Percentiles rank a stretch among this genome's conserved stretches.
These are phyloP conservation scores for Corapipo altera DNA, from an alignment of 2,113 vertebrate species.

Conservation along the genomic window DNA sequence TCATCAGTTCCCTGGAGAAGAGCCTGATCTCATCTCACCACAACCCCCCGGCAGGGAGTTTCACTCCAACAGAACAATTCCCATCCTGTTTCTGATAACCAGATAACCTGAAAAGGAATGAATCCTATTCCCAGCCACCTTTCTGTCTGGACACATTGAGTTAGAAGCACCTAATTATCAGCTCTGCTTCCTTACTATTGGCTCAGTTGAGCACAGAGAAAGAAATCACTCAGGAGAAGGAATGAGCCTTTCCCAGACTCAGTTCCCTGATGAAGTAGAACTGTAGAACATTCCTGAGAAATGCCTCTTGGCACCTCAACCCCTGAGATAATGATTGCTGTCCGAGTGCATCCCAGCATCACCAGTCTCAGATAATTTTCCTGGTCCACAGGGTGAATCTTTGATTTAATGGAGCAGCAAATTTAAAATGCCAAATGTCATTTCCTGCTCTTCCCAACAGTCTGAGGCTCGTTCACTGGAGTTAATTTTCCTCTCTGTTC, in stretches of 20 bases:
- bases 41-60: neutral
- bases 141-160: neutral
- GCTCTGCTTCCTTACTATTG: neutral
- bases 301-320: neutral
- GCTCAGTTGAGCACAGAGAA: neutral
- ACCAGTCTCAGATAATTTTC: neutral
- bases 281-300: neutral
- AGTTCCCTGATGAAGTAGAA: neutral
- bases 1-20: neutral
- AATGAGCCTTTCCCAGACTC: neutral
- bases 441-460: neutral
- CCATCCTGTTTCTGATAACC: neutral
- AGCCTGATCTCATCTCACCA: neutral
- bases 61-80: neutral
- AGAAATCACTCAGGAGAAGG: neutral
- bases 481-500: neutral
- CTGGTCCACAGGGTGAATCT: neutral
- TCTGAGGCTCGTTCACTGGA: neutral
- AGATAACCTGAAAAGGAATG: neutral
- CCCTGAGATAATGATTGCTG: neutral
- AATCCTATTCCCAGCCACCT: neutral
- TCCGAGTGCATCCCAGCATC: neutral
- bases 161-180: neutral
- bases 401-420: conserved; percentile 18
- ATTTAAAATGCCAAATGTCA: conserved; percentile 13